Evolutionary conservation across 1,140 invertebrate species (phyloP), one percentile per base, ranked within the genome.

Genomic region (Drosophila parabipectinata): DNA sequence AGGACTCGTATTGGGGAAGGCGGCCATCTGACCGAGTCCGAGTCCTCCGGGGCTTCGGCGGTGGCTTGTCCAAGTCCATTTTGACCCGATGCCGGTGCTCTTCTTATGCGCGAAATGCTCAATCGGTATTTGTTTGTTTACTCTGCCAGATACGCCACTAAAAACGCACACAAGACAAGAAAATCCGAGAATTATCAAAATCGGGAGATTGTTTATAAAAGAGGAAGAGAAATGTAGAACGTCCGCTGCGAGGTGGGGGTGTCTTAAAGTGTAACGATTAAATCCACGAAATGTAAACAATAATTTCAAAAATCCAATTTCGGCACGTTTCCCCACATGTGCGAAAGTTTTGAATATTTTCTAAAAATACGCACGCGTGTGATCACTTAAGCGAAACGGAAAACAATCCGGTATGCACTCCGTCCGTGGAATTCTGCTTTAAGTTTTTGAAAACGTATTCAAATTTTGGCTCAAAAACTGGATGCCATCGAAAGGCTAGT

Each of bases 141-240:
- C 72, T 60, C 68, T 57, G 58, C 61, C 66, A 64, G 63, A 87
- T 63, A 77, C 67, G 79, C 83, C 83, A 88, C 83, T 88, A 88
- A 77, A 88, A 83, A 79, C 59, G 72, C 67, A 83, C 83, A 77
- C 66, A 82, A 76, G 77, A 73, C 81, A 67, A 76, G 77, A 88
- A 74, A 69, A 82, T 77, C 72, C 71, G 64, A 88, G 76, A 88
- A 88, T 85, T 82, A 85, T 85, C 75, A 80, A 76, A 88, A 79
- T 88, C 63, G 66, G 64, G 74, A 69, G 59, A 64, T 88, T 88
- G 83, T 88, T 88, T 88, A 88, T 88, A 88, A 71, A 88, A 88
- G 83, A 88, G 84, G 83, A 88, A 88, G 83, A 88, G 76, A 88
- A 76, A 88, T 88, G 83, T 88, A 59, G 72, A 79, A 87, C 83